Conservation (phyloP, 2,797 vertebrate genomes). For the Syngnathus acus region DNA sequence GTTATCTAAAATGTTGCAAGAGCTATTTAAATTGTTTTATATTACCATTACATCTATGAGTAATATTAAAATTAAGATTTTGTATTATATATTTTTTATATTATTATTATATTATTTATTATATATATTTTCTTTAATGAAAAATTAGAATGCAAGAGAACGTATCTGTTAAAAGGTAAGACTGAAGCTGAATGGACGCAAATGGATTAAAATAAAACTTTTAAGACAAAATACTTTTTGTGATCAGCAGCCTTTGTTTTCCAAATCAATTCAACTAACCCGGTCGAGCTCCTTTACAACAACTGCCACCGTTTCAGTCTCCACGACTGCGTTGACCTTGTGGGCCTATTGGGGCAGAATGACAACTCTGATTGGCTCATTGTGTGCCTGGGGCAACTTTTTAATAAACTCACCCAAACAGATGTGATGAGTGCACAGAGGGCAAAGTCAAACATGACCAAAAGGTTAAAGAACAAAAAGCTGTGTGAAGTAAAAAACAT, state of each 20-base stretch:
- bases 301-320: constrained; percentile 11
- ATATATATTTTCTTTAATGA: no score
- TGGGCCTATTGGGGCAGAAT: constrained; percentile 63
- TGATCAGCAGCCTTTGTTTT: background rate
- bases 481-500: background rate
- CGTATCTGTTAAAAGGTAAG: background rate
- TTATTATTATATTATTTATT: no score
- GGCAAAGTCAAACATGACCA: constrained; percentile 21
- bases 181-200: background rate
- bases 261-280: background rate
- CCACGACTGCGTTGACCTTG: constrained; percentile 61
- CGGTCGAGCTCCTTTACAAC: background rate
- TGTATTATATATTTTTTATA: no score
- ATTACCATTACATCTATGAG: no score
- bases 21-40: no score
- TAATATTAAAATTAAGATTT: no score
- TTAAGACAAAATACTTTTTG: background rate
- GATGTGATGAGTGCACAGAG: constrained; percentile 32
- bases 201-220: background rate
- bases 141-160: no score
- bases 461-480: constrained; percentile 4
- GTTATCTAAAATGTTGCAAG: no score
- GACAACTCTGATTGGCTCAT: constrained; percentile 60
- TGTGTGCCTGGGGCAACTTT: constrained; percentile 55
- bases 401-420: constrained; percentile 44